Evolutionary conservation across 1,140 invertebrate species (phyloP), one percentile per base, ranked within the genome.

Genomic region (Orussus abietinus): DNA sequence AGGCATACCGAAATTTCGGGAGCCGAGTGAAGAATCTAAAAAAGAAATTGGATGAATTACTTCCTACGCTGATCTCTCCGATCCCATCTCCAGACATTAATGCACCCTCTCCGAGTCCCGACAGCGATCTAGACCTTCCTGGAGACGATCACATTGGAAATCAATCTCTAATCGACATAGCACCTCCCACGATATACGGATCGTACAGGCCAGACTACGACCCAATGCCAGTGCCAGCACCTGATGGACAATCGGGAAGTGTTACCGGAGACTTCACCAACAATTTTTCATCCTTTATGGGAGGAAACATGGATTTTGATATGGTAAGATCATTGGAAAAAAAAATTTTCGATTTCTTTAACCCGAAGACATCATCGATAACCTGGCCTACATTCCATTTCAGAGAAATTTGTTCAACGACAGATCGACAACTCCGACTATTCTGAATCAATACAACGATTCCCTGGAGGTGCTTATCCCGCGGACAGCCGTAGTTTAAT

Each of bases 1-100:
- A 93, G 90, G 92, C 92, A 5, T 96, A 95, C 61, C 89, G 88
- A 72, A 92, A 89, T 60, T 96, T 94, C 77, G 88, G 88, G 2
- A 82, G 80, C 25, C 77, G 90, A 51, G 88, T 96, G 0, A 88
- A 90, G 61, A 82, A 81, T 38, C 76, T 95, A 13, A 87, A 92
- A 62, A 82, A 86, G 28, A 91, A 90, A 62, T 62, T 95, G 25
- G 86, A 88, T 51, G 90, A 95, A 49, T 64, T 89, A 17, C 61
- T 92, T 34, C 75, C 80, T 2, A 82, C 77, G 39, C 71, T 81
- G 7, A 63, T 72, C 20, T 77, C 75, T 44, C 82, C 82, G 2
- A 77, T 85, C 53, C 86, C 86, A 17, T 88, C 86, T 2, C 86
- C 87, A 2, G 83, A 84, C 55, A 66, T 83, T 2, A 85, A 90